Base-by-base conservation (phyloP, 2,888 invertebrate species). In the Epinotia nisella region DNA sequence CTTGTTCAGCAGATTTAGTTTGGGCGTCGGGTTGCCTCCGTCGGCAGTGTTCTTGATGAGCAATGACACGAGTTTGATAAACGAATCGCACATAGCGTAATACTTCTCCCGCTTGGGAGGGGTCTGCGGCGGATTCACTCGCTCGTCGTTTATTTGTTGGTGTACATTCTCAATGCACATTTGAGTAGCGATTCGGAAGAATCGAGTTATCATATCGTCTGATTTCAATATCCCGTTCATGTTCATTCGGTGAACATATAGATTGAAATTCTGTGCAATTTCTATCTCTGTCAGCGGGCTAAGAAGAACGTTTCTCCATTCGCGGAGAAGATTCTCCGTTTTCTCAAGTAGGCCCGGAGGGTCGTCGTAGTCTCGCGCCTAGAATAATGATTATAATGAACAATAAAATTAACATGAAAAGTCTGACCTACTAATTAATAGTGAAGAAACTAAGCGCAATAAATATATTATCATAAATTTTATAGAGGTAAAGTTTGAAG, bases 191-290 rank as follows among this genome's bases (percentile, higher is more conserved):
- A 99, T 95, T 58, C 99, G 96, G 94, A 99, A 99, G 94, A 99
- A 99, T 73, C 99, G 94, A 0, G 99, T 98, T 76, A 99, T 99
- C 83, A 99, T 95, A 85, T 99, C 99, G 85, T 99, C 99, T 0
- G 99, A 98, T 89, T 99, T 99, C 68, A 99, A 94, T 75, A 99
- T 98, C 4, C 99, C 92, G 59, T 90, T 82, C 88, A 97, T 95
- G 87, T 99, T 99, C 98, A 99, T 98, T 89, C 98, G 97, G 83
- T 98, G 98, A 3, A 99, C 98, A 90, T 99, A 99, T 78, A 97
- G 93, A 76, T 97, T 96, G 89, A 99, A 99, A 55, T 98, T 98
- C 89, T 98, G 98, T 0, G 96, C 96, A 0, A 97, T 95, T 84
- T 98, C 98, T 56, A 97, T 96, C 66, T 97, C 96, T 2, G 96